These are phyloP conservation scores for Melanerpes aurifrons DNA, from an alignment of 2,113 vertebrate genomes.

Conservation along the genomic window DNA sequence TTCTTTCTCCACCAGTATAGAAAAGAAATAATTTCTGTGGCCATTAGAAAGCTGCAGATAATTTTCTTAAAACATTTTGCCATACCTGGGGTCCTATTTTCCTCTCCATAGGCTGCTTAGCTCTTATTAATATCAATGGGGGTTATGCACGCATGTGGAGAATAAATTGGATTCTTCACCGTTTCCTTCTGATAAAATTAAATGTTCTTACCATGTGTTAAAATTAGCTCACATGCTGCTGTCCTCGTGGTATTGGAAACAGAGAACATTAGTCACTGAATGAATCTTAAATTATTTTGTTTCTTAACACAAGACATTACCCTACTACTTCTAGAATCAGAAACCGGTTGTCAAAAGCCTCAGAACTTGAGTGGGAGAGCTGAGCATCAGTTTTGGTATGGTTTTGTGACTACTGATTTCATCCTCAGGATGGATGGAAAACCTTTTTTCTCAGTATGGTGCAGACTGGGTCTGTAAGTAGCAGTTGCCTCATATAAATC, in stretches of 20 bases:
- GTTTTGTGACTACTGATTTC: neutral
- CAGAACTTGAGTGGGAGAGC: neutral
- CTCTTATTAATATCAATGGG: constrained; percentile 60
- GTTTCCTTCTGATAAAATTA: constrained; percentile 70
- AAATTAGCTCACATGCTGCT: constrained; percentile 27
- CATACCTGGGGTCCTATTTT: constrained; percentile 48
- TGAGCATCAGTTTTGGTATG: neutral
- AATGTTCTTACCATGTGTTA: constrained; percentile 53
- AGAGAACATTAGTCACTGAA: neutral
- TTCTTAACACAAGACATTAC: neutral
- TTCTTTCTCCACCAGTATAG: neutral
- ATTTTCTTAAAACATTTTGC: constrained; percentile 61
- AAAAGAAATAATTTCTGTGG: constrained; percentile 23
- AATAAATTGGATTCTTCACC: constrained; percentile 42
- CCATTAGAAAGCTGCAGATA: constrained; percentile 38
- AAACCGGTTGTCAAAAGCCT: neutral
- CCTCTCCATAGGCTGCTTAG: constrained; percentile 59
- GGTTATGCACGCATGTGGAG: constrained; percentile 51
- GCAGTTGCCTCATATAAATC: neutral
- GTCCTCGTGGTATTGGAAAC: constrained; percentile 22
- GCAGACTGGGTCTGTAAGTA: neutral
- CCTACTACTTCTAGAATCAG: neutral
- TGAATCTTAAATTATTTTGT: constrained; percentile 1
- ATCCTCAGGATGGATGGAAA: neutral
- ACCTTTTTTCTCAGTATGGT: neutral